A percentile compares a stretch with the other conserved stretches of the same genome.
Evolutionary conservation across 2,888 invertebrate genomes (phyloP).

Genomic region (Conchocele bisecta): DNA sequence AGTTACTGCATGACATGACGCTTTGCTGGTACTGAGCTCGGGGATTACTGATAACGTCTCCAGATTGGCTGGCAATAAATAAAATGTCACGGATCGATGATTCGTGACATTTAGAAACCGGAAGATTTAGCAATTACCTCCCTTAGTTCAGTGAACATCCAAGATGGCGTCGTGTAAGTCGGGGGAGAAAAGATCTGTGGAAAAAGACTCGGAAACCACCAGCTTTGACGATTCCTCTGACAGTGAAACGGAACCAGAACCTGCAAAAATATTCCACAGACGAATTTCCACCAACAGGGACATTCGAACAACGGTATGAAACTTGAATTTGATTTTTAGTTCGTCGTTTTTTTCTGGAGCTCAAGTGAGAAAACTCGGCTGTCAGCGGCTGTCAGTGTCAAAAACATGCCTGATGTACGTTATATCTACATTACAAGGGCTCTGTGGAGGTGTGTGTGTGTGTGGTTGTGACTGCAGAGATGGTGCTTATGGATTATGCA

Average conservation of each 20-base stretch:
- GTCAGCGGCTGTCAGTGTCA: too few species aligned
- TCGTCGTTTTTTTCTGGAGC: background rate
- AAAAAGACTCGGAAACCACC: conserved; percentile 62
- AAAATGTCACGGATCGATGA: too few species aligned
- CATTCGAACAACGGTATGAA: conserved; percentile 90
- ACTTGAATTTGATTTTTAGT: background rate
- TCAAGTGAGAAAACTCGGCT: too few species aligned
- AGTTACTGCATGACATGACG: background rate
- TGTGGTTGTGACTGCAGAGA: too few species aligned
- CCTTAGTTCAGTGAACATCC: conserved; percentile 38
- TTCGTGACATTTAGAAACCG: background rate
- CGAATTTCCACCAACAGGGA: conserved; percentile 92
- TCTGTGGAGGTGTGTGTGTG: too few species aligned
- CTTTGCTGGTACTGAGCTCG: too few species aligned
- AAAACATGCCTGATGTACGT: too few species aligned
- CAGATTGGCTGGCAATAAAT: too few species aligned
- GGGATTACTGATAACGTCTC: too few species aligned
- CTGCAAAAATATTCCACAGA: conserved; percentile 89
- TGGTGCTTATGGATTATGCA: too few species aligned
- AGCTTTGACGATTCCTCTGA: conserved; percentile 87
- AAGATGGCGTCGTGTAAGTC: conserved; percentile 71
- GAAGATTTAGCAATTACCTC: conserved; percentile 29
- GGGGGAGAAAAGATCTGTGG: conserved; percentile 52
- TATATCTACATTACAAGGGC: too few species aligned
- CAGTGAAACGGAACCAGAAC: conserved; percentile 92